phyloP scores from a whole-genome alignment of 2,113 vertebrate genomes.

The Zosterops lateralis region DNA sequence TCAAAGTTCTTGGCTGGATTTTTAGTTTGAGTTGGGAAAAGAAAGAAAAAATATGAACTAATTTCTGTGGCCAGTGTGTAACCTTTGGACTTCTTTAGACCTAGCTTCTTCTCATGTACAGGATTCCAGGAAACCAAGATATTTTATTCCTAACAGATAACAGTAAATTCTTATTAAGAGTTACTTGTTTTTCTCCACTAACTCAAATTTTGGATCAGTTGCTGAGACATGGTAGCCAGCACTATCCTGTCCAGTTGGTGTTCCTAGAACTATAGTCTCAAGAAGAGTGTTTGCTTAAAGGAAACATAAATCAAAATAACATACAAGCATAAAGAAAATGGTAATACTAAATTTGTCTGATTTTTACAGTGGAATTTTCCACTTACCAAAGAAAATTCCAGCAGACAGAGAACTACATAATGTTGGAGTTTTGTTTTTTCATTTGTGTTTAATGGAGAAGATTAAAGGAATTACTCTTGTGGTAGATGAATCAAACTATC shows the following conservation, averaged over 20 bases:
- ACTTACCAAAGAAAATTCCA: neutral
- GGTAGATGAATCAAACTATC: constrained; percentile 7
- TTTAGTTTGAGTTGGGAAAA: neutral
- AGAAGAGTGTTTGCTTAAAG: neutral
- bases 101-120: neutral
- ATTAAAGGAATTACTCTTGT: constrained; percentile 17
- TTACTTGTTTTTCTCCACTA: neutral
- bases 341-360: neutral
- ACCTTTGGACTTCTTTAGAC: neutral
- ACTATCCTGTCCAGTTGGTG: neutral
- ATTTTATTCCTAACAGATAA: neutral
- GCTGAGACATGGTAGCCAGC: neutral
- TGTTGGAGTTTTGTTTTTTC: neutral
- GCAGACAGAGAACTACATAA: neutral
- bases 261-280: neutral
- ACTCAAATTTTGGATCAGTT: neutral
- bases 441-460: neutral
- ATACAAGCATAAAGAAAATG: neutral
- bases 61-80: neutral
- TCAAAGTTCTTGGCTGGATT: neutral
- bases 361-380: neutral
- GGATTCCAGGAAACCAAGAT: neutral
- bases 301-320: neutral
- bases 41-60: neutral
- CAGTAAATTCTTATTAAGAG: neutral